Conservation (phyloP, 2,113 vertebrate species). For the Seriola rivoliana region DNA sequence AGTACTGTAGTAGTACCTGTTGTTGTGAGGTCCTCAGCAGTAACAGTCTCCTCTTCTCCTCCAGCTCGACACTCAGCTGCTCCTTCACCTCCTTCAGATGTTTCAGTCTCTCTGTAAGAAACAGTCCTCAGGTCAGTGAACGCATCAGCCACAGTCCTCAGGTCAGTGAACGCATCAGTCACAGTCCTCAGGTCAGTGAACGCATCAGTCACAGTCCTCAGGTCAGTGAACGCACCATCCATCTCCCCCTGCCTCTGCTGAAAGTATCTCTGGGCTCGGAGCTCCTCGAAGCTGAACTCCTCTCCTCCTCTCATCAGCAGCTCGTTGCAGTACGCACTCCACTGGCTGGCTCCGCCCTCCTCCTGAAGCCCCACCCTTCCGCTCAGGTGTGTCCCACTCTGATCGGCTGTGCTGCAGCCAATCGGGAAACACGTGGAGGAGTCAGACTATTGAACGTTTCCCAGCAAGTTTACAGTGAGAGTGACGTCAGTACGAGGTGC, state of each 20-base stretch:
- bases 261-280: conserved; percentile 26
- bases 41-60: conserved; percentile 17
- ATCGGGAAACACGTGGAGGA: neutral
- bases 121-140: neutral
- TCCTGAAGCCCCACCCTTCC: neutral
- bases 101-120: conserved; percentile 18
- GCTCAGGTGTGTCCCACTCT: neutral
- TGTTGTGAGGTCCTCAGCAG: neutral
- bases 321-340: conserved; percentile 26
- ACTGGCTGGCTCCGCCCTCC: neutral
- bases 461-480: too few relatives aligned
- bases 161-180: neutral
- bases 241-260: neutral
- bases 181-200: too few relatives aligned
- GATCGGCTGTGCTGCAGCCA: conserved; percentile 11
- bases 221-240: conserved; percentile 38
- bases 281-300: conserved; percentile 50
- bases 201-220: too few relatives aligned
- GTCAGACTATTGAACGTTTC: neutral
- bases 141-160: neutral
- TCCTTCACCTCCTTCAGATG: conserved; percentile 1
- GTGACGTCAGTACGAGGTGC: too few relatives aligned
- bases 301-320: conserved; percentile 24
- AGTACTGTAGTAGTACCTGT: neutral
- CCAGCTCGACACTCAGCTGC: conserved; percentile 28